These are phyloP conservation scores for Romanogobio albipinnatus DNA, from an alignment of 2,113 vertebrate genomes.

Conservation along the genomic window DNA sequence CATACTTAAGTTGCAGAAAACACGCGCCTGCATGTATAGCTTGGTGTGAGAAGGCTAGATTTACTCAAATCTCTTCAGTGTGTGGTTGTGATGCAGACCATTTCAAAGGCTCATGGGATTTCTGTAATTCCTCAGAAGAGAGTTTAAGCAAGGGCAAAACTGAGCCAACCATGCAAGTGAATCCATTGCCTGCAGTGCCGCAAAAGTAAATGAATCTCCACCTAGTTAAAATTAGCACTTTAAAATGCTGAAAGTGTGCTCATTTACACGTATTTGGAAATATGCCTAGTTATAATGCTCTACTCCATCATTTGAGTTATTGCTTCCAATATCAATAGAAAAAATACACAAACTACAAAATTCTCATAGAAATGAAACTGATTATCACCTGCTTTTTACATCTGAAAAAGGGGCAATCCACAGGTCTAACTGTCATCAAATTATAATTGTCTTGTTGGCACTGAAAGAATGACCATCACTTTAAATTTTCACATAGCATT, in stretches of 20 bases:
- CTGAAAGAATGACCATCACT: neutral
- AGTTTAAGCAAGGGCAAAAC: constrained; percentile 37
- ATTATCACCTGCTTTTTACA: neutral
- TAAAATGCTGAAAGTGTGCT: neutral
- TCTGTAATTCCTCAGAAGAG: constrained; percentile 37
- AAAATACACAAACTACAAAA: neutral
- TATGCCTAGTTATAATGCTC: neutral
- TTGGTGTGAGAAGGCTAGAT: neutral
- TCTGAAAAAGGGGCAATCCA: neutral
- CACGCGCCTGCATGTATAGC: neutral
- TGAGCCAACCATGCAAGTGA: neutral
- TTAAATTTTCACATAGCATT: neutral
- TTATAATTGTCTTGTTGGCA: neutral
- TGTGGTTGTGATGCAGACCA: constrained; percentile 18
- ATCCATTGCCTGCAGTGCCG: neutral
- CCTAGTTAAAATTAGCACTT: neutral
- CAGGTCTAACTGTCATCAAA: neutral
- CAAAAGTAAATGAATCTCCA: neutral
- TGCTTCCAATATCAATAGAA: neutral
- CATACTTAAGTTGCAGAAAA: neutral
- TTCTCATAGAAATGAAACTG: neutral
- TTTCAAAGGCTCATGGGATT: constrained; percentile 67
- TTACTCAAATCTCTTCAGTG: neutral
- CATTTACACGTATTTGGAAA: neutral
- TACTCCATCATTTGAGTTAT: neutral